phyloP scores from a whole-genome alignment of 2,888 invertebrate species.

The Mycogona germanica region DNA sequence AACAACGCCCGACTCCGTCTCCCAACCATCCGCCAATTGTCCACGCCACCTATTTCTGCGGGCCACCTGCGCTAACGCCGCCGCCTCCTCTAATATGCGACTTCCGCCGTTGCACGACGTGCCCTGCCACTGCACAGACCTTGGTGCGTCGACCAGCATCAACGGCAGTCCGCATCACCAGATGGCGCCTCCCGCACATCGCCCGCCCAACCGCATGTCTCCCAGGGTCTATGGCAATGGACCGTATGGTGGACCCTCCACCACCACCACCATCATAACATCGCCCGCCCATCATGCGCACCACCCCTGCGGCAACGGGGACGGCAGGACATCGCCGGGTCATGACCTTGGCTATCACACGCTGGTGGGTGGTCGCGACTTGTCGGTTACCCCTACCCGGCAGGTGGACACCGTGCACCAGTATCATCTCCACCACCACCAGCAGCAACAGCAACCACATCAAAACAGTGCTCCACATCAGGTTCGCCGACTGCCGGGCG shows the following conservation, averaged over 20 bases:
- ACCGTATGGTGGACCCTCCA: conserved; percentile 3
- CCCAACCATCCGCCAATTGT: background rate
- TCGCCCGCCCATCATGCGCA: background rate
- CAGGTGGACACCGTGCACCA: too few species aligned
- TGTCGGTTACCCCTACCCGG: too few species aligned
- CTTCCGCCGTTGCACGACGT: background rate
- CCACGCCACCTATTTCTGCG: background rate
- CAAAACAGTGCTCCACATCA: background rate
- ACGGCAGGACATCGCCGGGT: conserved; percentile 43
- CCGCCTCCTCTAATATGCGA: conserved; percentile 4
- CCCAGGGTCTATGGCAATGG: conserved; percentile 10
- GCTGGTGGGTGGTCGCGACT: conserved; percentile 41
- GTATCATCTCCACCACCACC: too few species aligned
- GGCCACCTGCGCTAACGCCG: background rate
- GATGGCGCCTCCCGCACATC: background rate
- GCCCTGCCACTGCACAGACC: background rate
- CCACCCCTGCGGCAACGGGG: background rate
- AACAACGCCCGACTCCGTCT: background rate
- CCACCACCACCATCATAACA: background rate
- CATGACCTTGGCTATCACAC: conserved; percentile 74
- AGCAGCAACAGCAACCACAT: background rate
- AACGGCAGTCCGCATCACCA: too few species aligned
- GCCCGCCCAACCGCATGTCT: conserved; percentile 7
- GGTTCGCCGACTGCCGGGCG: background rate
- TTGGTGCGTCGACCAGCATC: background rate